phyloP scores from a whole-genome alignment of 2,113 vertebrate genomes.

The Ivindomyrus marchei region DNA sequence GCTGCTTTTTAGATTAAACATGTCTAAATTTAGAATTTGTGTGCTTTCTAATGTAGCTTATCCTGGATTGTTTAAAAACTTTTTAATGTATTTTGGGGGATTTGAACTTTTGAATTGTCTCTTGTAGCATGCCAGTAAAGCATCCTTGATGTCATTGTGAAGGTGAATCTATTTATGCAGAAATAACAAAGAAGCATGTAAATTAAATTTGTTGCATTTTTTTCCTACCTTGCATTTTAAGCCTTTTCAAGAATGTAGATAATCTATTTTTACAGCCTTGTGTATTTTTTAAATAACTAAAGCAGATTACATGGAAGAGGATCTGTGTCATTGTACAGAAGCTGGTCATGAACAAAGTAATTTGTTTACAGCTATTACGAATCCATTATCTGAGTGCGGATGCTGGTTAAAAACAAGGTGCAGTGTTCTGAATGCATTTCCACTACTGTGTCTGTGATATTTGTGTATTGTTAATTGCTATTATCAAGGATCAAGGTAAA shows the following conservation, averaged over 20 bases:
- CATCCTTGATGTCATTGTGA: not conserved
- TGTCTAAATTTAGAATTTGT: constrained; percentile 10
- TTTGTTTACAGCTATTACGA: not conserved
- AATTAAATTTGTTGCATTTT: not conserved
- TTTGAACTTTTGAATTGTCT: not conserved
- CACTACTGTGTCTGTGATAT: not conserved
- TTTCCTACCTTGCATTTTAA: not conserved
- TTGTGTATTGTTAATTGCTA: not conserved
- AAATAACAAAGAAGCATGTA: not conserved
- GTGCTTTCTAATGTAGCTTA: not conserved
- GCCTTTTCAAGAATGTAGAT: not conserved
- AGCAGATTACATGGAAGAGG: not conserved
- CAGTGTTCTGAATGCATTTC: not conserved
- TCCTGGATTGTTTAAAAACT: not conserved
- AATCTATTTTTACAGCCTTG: not conserved
- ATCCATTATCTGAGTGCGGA: not conserved
- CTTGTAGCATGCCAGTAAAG: not conserved
- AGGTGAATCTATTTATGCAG: not conserved
- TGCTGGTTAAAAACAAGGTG: not conserved
- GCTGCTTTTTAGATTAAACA: constrained; percentile 19
- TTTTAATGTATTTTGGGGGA: not conserved
- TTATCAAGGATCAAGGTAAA: not conserved
- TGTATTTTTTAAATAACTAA: not conserved
- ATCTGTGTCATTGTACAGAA: not conserved
- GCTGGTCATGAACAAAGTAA: not conserved